These are phyloP conservation scores for Globodera rostochiensis DNA, from an alignment of 1,140 invertebrate genomes.

Conservation along the genomic window DNA sequence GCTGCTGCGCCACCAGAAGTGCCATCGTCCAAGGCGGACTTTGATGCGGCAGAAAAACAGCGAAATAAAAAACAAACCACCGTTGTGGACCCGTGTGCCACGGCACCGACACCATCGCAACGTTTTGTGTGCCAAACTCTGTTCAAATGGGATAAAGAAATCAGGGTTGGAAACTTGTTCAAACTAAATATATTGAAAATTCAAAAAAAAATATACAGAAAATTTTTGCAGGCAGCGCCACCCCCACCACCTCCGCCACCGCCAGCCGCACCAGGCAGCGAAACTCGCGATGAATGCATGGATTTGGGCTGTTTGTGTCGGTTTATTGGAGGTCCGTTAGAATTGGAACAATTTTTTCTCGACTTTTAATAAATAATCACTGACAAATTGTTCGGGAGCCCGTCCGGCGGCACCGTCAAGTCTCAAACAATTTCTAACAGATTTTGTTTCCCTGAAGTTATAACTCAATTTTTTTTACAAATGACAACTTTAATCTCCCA, in stretches of 20 bases:
- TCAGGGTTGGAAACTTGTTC: conserved; percentile 32
- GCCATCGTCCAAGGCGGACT: too few relatives aligned
- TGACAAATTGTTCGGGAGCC: too few relatives aligned
- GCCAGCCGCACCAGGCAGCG: conserved; percentile 41
- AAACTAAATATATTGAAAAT: too few relatives aligned
- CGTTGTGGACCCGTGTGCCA: conserved; percentile 35
- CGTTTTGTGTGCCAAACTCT: conserved; percentile 57
- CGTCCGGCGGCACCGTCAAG: too few relatives aligned
- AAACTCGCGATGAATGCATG: conserved; percentile 54
- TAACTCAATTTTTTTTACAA: too few relatives aligned
- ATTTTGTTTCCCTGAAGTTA: too few relatives aligned
- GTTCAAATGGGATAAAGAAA: conserved; percentile 55
- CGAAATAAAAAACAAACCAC: too few relatives aligned
- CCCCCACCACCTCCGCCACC: not conserved
- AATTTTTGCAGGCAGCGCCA: not conserved
- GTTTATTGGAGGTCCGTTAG: conserved; percentile 43
- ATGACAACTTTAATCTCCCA: not conserved
- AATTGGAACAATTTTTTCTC: not conserved
- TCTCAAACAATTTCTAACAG: too few relatives aligned
- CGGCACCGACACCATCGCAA: conserved; percentile 47
- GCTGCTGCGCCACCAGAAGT: not conserved
- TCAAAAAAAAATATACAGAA: too few relatives aligned
- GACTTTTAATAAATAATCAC: not conserved
- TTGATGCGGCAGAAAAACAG: too few relatives aligned
- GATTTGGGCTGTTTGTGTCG: conserved; percentile 49